Conservation (phyloP, 1,140 invertebrate genomes). For the Trissolcus basalis region DNA sequence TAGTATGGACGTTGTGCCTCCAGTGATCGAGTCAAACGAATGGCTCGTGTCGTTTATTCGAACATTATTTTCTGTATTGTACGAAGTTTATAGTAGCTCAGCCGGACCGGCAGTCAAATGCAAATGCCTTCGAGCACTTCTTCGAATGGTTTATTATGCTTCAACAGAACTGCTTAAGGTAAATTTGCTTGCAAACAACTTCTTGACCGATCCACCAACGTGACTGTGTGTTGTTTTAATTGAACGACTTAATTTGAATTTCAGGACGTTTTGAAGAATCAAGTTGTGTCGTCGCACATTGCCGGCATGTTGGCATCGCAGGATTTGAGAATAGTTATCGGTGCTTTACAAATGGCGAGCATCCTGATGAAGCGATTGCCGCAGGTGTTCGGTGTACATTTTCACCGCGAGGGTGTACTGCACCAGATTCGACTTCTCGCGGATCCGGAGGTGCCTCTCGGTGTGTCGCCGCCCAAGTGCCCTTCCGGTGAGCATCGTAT, state of each 20-base stretch:
- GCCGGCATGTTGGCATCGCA: slow-evolving; percentile 98
- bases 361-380: slow-evolving; percentile 97
- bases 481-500: slow-evolving; percentile 74
- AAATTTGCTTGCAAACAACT: slow-evolving; percentile 26
- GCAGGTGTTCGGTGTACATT: slow-evolving; percentile 95
- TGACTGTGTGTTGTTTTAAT: too few species aligned
- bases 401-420: slow-evolving; percentile 95
- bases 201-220: neutral
- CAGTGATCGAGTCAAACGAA: slow-evolving; percentile 74
- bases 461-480: slow-evolving; percentile 79
- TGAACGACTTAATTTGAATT: slow-evolving; percentile 31
- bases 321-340: slow-evolving; percentile 96
- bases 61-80: slow-evolving; percentile 92
- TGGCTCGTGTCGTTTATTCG: slow-evolving; percentile 84
- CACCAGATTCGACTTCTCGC: slow-evolving; percentile 91
- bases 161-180: slow-evolving; percentile 87
- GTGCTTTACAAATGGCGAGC: slow-evolving; percentile 97
- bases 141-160: slow-evolving; percentile 97
- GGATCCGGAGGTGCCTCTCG: slow-evolving; percentile 80
- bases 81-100: slow-evolving; percentile 98
- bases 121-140: slow-evolving; percentile 95
- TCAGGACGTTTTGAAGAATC: slow-evolving; percentile 90
- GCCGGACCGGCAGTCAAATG: slow-evolving; percentile 97
- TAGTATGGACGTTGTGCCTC: slow-evolving; percentile 73
- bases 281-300: slow-evolving; percentile 96